phyloP scores from a whole-genome alignment of 2,888 invertebrate species.

The Disparrhopalites patrizii region DNA sequence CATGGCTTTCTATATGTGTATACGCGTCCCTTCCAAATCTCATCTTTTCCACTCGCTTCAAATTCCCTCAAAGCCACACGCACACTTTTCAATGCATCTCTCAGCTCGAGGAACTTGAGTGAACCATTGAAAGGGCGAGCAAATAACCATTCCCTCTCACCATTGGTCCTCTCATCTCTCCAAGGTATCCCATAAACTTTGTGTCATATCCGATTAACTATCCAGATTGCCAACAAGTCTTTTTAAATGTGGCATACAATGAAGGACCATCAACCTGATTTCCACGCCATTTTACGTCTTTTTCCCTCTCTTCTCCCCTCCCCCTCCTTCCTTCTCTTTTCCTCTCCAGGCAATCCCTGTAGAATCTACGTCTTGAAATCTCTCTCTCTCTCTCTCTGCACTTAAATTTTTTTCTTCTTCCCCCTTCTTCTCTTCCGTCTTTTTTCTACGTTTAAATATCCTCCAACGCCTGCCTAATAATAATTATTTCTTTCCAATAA shows the following conservation, averaged over 20 bases:
- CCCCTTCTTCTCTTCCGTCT: too few relatives aligned
- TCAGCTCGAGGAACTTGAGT: background rate
- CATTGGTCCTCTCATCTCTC: constrained; percentile 15
- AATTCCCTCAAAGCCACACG: constrained; percentile 18
- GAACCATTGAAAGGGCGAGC: too few relatives aligned
- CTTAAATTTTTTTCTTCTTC: too few relatives aligned
- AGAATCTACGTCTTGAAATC: background rate
- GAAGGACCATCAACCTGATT: constrained; percentile 3
- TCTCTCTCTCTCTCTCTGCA: background rate
- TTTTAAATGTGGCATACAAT: background rate
- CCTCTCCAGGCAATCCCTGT: background rate
- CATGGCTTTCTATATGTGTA: background rate
- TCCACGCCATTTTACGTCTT: too few relatives aligned
- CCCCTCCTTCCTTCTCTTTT: too few relatives aligned
- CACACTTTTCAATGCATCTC: background rate
- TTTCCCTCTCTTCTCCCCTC: too few relatives aligned
- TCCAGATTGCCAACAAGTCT: constrained; percentile 5
- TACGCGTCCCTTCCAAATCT: constrained; percentile 22
- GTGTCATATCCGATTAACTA: constrained; percentile 5
- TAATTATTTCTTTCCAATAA: too few relatives aligned
- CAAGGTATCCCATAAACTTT: constrained; percentile 19
- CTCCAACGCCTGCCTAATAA: too few relatives aligned
- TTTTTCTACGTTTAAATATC: too few relatives aligned
- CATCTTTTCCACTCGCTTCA: constrained; percentile 23
- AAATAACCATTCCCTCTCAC: constrained; percentile 18